Base-by-base conservation (phyloP, 2,113 vertebrate genomes). In the Coryphaenoides rupestris region DNA sequence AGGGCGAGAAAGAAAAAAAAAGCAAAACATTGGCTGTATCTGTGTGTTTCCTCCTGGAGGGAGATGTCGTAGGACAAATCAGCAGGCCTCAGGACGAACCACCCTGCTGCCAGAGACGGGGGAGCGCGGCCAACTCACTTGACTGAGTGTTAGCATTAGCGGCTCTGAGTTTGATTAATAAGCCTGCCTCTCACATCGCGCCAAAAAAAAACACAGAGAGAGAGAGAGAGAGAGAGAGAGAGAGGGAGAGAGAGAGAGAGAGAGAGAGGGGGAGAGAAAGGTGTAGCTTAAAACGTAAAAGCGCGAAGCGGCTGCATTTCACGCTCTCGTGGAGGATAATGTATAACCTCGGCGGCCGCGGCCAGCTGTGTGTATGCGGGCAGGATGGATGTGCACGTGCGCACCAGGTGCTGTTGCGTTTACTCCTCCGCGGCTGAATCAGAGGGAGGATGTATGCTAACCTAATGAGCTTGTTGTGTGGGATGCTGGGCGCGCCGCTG, bases 141-240 rank as follows among this genome's bases (percentile, higher is more conserved):
- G 95, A 96, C 87, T 59, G 93, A 96, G 94, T 91, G 93, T 94
- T 93, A 93, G 87, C 64, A 92, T 96, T 94, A 93, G 89, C 87
- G 88, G 80, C 89, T 81, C 85, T 96, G 95, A 96, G 89, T 92
- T 90, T 95, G 94, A 98, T 95, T 95, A 95, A 96, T 95, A 93
- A 70, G 86, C 85, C 84, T 87, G 84, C 81, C 89, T 79, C 89
- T 89, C 86, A 88, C 85, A 88, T 91, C 89, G 90, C 89, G 90
- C 88, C n/a, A n/a, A n/a, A n/a, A n/a, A n/a, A n/a, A 40, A 40
- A 92, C 82, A 65, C 47, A 62, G 19, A 66, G 45, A 45, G 23
- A 17, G 52, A 24, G 21, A 80, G 46, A 19, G 55, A 33, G 22
- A 82, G 74, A n/a, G n/a, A n/a, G n/a, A n/a, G n/a, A 75, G 73